These are phyloP conservation scores for Ophthalmolycus amberensis DNA, from an alignment of 2,113 vertebrate genomes.

Conservation along the genomic window DNA sequence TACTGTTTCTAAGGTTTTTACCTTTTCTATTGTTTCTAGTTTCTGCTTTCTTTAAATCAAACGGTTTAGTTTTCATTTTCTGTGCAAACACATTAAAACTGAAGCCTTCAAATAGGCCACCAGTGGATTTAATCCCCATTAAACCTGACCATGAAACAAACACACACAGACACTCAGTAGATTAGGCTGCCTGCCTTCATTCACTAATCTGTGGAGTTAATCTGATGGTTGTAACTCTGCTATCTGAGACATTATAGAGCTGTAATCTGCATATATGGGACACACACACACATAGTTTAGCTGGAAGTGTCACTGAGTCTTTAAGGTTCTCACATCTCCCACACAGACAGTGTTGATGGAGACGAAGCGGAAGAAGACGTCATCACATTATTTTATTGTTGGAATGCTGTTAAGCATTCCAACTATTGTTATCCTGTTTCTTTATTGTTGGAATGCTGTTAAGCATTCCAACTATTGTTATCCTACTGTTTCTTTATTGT, in stretches of 20 bases:
- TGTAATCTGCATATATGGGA: slow-evolving; percentile 60
- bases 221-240: slow-evolving; percentile 66
- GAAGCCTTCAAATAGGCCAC: slow-evolving; percentile 51
- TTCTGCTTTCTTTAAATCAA: neutral
- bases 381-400: too few relatives aligned
- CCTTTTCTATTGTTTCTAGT: neutral
- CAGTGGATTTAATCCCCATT: slow-evolving; percentile 53
- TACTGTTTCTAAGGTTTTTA: neutral
- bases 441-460: too few relatives aligned
- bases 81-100: neutral
- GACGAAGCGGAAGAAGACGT: too few relatives aligned
- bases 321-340: too few relatives aligned
- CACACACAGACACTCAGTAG: slow-evolving; percentile 29
- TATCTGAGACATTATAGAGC: slow-evolving; percentile 61
- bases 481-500: too few relatives aligned
- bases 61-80: neutral
- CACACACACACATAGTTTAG: slow-evolving; percentile 10
- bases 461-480: too few relatives aligned
- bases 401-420: too few relatives aligned
- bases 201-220: slow-evolving; percentile 70
- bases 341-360: too few relatives aligned
- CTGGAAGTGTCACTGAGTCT: too few relatives aligned
- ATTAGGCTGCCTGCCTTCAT: slow-evolving; percentile 62
- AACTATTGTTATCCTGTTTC: too few relatives aligned
- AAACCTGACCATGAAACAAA: slow-evolving; percentile 51